Evolutionary conservation across 1,140 invertebrate genomes (phyloP).

Genomic region (Zaprionus ghesquierei): DNA sequence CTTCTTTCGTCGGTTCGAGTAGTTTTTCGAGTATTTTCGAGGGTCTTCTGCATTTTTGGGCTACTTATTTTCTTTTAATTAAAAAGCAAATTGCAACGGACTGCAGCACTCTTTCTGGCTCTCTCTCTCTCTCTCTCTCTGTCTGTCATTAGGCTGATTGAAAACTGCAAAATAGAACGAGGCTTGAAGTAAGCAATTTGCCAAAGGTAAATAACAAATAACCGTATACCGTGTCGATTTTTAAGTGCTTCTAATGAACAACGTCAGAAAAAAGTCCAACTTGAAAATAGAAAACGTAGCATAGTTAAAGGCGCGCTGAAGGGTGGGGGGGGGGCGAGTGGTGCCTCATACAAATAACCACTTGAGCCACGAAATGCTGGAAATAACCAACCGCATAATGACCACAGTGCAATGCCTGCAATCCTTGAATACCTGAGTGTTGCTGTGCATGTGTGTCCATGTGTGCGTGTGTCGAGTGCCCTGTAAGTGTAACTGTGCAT

Average conservation of each 20-base stretch:
- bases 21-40: slow-evolving; percentile 55
- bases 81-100: slow-evolving; percentile 67
- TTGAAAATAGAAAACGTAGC: slow-evolving; percentile 36
- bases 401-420: slow-evolving; percentile 42
- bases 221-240: slow-evolving; percentile 75
- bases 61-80: slow-evolving; percentile 76
- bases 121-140: not conserved
- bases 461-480: not conserved
- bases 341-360: slow-evolving; percentile 69
- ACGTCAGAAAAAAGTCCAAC: slow-evolving; percentile 22
- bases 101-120: slow-evolving; percentile 1
- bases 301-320: slow-evolving; percentile 54
- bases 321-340: no score
- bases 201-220: slow-evolving; percentile 64
- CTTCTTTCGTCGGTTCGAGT: slow-evolving; percentile 40
- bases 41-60: slow-evolving; percentile 59
- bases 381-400: slow-evolving; percentile 77
- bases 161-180: slow-evolving; percentile 50
- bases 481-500: slow-evolving; percentile 1
- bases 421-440: slow-evolving; percentile 15
- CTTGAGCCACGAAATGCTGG: slow-evolving; percentile 71
- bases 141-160: slow-evolving; percentile 77
- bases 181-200: slow-evolving; percentile 71
- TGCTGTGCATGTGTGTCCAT: slow-evolving; percentile 1
- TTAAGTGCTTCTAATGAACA: slow-evolving; percentile 73